A percentile compares a stretch with the other conserved stretches of the same genome.
phyloP scores from a whole-genome alignment of 1,140 invertebrate species.

The Agrilus planipennis region DNA sequence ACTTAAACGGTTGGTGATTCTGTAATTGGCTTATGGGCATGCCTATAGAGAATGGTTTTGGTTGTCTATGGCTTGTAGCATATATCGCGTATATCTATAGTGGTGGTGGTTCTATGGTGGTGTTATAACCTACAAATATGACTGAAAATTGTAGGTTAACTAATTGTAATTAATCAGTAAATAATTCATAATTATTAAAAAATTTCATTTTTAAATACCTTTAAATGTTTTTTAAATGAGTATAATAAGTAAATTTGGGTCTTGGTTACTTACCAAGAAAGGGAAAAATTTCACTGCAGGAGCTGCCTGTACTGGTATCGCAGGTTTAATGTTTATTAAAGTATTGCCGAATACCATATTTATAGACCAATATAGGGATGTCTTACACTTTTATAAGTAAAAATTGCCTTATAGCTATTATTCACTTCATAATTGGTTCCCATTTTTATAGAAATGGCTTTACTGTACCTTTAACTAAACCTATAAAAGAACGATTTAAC shows the following conservation, averaged over 20 bases:
- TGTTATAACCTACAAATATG: no score
- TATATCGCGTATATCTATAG: no score
- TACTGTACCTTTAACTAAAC: conserved; percentile 30
- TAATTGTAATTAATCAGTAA: no score
- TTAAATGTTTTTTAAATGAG: conserved; percentile 4
- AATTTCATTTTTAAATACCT: no score
- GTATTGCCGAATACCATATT: conserved; percentile 41
- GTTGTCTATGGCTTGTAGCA: no score
- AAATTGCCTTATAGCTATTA: conserved; percentile 12
- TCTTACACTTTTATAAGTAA: conserved; percentile 43
- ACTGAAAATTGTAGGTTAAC: no score
- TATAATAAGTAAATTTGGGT: no score
- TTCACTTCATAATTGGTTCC: conserved; percentile 5
- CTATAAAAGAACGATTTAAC: conserved; percentile 32
- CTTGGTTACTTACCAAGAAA: conserved; percentile 24
- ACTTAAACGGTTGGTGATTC: no score
- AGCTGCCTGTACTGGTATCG: conserved; percentile 10
- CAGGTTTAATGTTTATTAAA: conserved; percentile 23
- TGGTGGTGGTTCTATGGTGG: no score
- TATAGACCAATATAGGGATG: conserved; percentile 37
- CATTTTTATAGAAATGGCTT: conserved; percentile 34
- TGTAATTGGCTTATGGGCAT: no score
- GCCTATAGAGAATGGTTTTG: no score
- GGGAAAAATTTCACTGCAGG: conserved; percentile 22
- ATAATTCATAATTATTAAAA: no score